Percentiles rank a stretch among this genome's conserved stretches.
Conservation (phyloP, 2,797 vertebrate genomes). For the Ispidina lecontei region DNA sequence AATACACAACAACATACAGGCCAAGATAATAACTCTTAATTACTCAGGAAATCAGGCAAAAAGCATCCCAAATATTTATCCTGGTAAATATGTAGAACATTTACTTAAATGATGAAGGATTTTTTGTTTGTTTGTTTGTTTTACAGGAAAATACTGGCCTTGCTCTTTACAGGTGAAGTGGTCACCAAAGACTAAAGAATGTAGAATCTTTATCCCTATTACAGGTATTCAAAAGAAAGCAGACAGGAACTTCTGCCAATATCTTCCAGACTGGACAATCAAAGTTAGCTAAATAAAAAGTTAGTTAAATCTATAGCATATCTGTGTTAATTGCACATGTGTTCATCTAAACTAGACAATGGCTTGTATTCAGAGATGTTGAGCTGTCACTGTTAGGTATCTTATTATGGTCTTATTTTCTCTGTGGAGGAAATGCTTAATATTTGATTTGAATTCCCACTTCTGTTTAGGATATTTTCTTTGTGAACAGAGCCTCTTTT, state of each 20-base stretch:
- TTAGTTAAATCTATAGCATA: no score
- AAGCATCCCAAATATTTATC: not conserved
- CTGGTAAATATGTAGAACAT: not conserved
- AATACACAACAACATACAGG: not conserved
- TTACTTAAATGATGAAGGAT: not conserved
- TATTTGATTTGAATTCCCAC: not conserved
- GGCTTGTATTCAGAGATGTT: not conserved
- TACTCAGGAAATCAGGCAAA: not conserved
- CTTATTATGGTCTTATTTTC: not conserved
- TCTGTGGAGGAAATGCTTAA: not conserved
- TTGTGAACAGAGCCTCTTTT: not conserved
- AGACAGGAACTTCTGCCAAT: not conserved
- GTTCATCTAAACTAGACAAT: not conserved
- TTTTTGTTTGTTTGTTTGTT: not conserved
- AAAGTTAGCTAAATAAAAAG: not conserved
- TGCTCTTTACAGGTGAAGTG: not conserved
- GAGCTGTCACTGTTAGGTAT: not conserved
- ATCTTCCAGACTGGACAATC: not conserved
- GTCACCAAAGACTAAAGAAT: not conserved
- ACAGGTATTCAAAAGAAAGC: not conserved
- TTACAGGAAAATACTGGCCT: not conserved
- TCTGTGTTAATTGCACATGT: not conserved
- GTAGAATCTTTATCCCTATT: not conserved
- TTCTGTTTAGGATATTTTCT: not conserved
- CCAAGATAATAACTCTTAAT: not conserved